Percentiles rank a stretch among this genome's conserved stretches.
These are phyloP conservation scores for Melanotaenia duboulayi DNA, from an alignment of 2,113 vertebrate species.

Conservation along the genomic window DNA sequence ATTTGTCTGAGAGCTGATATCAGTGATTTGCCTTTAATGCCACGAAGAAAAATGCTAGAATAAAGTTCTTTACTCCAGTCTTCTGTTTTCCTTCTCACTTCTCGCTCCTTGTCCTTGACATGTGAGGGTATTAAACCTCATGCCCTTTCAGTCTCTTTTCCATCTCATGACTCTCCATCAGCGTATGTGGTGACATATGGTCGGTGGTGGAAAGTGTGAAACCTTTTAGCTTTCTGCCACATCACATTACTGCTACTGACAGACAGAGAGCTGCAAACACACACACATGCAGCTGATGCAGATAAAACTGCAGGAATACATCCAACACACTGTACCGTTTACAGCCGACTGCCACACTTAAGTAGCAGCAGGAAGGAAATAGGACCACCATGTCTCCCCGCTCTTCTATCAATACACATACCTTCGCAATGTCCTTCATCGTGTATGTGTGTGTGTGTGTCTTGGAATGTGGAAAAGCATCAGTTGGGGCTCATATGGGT, in stretches of 20 bases:
- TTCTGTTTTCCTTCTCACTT: background rate
- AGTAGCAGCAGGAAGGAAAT: background rate
- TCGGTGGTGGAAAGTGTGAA: constrained; percentile 25
- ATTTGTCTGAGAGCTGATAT: too few relatives aligned
- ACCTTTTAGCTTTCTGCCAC: constrained; percentile 57
- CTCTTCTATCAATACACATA: constrained; percentile 35
- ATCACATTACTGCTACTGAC: constrained; percentile 44
- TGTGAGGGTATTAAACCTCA: constrained; percentile 8
- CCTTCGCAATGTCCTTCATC: background rate
- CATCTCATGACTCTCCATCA: constrained; percentile 27
- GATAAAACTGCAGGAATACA: background rate
- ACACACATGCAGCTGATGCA: background rate
- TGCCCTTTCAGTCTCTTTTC: background rate
- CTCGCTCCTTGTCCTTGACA: background rate
- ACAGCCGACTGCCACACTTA: constrained; percentile 10
- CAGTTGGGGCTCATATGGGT: constrained; percentile 7
- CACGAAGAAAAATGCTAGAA: too few relatives aligned
- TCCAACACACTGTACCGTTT: background rate
- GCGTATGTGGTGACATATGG: constrained; percentile 42
- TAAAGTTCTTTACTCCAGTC: background rate
- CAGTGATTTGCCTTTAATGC: too few relatives aligned
- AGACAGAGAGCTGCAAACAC: background rate
- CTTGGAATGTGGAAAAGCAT: constrained; percentile 7
- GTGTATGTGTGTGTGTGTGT: background rate
- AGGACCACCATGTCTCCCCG: constrained; percentile 22